Conservation (phyloP, 1,140 invertebrate genomes). For the Eueides isabella region DNA sequence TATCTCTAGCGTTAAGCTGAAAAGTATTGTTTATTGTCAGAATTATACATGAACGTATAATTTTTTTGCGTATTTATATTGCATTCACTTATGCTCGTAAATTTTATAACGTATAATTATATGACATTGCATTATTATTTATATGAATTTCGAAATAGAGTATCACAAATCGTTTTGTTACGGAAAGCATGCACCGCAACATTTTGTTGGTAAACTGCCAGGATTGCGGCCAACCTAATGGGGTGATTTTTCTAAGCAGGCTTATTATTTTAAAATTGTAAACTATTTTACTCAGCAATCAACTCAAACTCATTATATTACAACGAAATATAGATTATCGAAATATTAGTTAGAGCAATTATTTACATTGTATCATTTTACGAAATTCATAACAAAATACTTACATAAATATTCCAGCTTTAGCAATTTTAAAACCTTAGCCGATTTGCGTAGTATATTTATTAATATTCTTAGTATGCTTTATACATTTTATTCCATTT, state of each 20-base stretch:
- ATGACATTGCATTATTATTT: slow-evolving; percentile 19
- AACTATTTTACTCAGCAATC: background rate
- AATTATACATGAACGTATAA: no score
- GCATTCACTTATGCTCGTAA: background rate
- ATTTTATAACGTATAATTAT: slow-evolving; percentile 8
- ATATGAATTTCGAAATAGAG: slow-evolving; percentile 41
- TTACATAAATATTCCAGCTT: no score
- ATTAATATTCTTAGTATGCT: no score
- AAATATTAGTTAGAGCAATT: no score
- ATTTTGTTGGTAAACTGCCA: slow-evolving; percentile 47
- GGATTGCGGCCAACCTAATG: slow-evolving; percentile 39
- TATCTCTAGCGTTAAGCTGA: no score
- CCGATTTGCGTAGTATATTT: no score
- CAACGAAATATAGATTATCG: background rate
- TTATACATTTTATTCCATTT: no score
- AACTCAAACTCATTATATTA: background rate
- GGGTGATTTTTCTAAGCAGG: slow-evolving; percentile 47
- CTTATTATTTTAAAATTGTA: slow-evolving; percentile 38
- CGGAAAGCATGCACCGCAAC: slow-evolving; percentile 41
- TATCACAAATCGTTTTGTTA: slow-evolving; percentile 43
- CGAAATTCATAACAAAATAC: no score
- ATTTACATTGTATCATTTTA: no score
- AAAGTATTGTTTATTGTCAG: no score
- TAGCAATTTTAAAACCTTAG: no score
- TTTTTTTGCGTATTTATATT: background rate